Evolutionary conservation across 2,797 vertebrate species (phyloP).

Genomic region (Falco naumanni): DNA sequence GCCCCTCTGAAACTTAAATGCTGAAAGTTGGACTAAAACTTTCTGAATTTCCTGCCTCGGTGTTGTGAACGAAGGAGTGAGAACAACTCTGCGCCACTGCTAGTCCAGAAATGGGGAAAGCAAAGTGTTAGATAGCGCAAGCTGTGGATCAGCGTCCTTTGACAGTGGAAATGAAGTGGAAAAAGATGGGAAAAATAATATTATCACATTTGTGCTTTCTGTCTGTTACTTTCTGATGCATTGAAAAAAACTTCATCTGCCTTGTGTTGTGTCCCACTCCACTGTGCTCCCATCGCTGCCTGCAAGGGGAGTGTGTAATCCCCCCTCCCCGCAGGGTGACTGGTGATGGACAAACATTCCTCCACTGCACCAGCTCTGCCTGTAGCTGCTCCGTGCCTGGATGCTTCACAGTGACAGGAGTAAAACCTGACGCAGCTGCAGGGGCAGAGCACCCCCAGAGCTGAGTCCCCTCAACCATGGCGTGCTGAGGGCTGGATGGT

Average conservation of each 20-base stretch:
- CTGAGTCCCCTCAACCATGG: rapidly evolving
- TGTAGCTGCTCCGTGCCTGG: conserved; percentile 4
- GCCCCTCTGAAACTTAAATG: not conserved
- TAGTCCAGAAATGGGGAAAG: not conserved
- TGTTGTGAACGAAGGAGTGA: not conserved
- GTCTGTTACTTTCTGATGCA: not conserved
- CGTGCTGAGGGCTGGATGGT: not conserved
- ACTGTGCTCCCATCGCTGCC: not conserved
- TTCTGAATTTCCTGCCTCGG: not conserved
- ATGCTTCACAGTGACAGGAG: conserved; percentile 37
- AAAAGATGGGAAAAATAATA: not conserved
- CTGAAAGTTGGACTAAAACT: not conserved
- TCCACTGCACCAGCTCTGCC: conserved; percentile 13
- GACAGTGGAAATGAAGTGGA: not conserved
- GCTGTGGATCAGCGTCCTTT: not conserved
- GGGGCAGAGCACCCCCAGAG: not conserved
- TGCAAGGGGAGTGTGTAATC: not conserved
- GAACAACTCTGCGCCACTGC: not conserved
- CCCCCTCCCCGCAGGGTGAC: not conserved
- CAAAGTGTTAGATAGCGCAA: not conserved
- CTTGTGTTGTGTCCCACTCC: not conserved
- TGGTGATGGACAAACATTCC: conserved; percentile 32
- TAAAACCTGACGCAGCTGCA: conserved; percentile 9
- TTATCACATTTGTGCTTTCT: not conserved
- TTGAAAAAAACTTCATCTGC: not conserved